Conservation (phyloP, 2,113 vertebrate species). For the Forbesichthys papilliferus region DNA sequence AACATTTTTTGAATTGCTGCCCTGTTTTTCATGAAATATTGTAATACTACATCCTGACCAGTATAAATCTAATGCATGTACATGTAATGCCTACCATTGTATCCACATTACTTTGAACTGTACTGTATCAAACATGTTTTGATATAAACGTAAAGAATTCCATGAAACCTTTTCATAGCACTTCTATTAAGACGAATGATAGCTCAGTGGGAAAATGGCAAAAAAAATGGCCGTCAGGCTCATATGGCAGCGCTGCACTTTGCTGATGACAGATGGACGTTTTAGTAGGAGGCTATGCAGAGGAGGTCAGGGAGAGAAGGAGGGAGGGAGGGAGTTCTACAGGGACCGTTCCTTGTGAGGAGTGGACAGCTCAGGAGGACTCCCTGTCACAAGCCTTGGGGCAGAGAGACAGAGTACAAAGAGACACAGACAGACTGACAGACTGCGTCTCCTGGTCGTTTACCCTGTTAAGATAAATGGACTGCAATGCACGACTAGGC, state of each 20-base stretch:
- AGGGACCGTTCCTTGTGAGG: constrained; percentile 8
- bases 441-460: constrained; percentile 58
- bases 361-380: constrained; percentile 30
- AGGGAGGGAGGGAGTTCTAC: constrained; percentile 16
- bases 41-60: too few species aligned
- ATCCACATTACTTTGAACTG: too few species aligned
- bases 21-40: too few species aligned
- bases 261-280: constrained; percentile 32
- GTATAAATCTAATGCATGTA: too few species aligned
- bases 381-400: constrained; percentile 42
- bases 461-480: constrained; percentile 63
- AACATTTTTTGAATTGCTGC: too few species aligned
- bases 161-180: not conserved
- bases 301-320: constrained; percentile 20
- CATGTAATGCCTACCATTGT: too few species aligned
- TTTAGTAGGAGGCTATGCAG: constrained; percentile 46
- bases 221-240: constrained; percentile 23
- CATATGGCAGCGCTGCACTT: not conserved
- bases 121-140: not conserved
- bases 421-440: constrained; percentile 45
- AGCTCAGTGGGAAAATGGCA: not conserved
- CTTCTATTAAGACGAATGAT: constrained; percentile 2
- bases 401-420: constrained; percentile 27
- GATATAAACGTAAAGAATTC: not conserved
- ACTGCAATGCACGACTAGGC: constrained; percentile 43